Evolutionary conservation across 2,113 vertebrate species (phyloP), one percentile per base, ranked within the genome.

Genomic region (Chamaetylas fuelleborni): DNA sequence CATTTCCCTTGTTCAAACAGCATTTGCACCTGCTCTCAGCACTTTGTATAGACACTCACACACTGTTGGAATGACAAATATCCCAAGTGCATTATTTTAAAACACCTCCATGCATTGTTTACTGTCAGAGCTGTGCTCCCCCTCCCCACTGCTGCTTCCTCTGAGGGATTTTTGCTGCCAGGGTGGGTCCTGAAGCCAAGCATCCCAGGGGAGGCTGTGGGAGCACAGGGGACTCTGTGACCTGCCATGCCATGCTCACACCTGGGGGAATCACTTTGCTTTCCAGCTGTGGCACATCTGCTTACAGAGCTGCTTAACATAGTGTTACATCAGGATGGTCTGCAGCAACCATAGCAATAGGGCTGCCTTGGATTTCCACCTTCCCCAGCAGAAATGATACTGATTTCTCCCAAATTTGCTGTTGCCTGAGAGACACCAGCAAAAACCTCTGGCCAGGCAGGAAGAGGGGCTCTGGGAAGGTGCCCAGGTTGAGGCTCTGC

Each of bases 271-370:
- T 42, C 0, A 1, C 31, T 83, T 60, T 25, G 69, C 53, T 81
- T 51, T 69, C 90, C 95, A 96, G 92, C 95, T 95, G 90, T 16
- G 3, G 31, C 86, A 82, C 95, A 95, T 88, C 94, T 80, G 79
- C 64, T 61, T 47, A 71, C 81, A 78, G 81, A 81, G 34, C 87
- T 87, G 93, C 70, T 81, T 16, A 19, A 26, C 8, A 1, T 24
- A 57, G 14, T 47, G 45, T 3, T 72, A 24, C 25, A 14, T 34
- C 1, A 91, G 79, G 76, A 85, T 2, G 1, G 54, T 53, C 86
- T 77, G 88, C 0, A 4, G 96, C 92, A 95, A 70, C 92, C 96
- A 97, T 93, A 54, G 94, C 95, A 97, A 94, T 86, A 0, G 72
- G 34, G 47, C 94, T 93, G 88, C 79, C 64, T 73, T 43, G 64